Percentiles rank a stretch among this genome's conserved stretches.
phyloP scores from a whole-genome alignment of 1,140 invertebrate genomes.

The Diuraphis noxia region DNA sequence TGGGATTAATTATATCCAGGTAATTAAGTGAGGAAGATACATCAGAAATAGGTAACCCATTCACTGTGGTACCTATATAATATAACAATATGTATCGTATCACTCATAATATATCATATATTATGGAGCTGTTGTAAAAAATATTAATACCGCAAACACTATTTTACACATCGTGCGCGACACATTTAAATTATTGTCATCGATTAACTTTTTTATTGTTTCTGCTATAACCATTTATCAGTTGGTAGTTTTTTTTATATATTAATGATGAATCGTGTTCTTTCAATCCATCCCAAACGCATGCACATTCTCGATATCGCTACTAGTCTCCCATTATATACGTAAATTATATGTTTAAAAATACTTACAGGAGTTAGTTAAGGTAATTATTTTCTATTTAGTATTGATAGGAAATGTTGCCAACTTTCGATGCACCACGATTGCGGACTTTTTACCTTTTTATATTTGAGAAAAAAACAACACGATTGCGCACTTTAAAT shows the following conservation, averaged over 20 bases:
- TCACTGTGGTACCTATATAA: too few relatives aligned
- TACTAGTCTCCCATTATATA: not conserved
- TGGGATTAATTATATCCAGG: slow-evolving; percentile 70
- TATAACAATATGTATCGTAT: too few relatives aligned
- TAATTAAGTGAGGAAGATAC: not conserved
- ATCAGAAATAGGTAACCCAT: not conserved
- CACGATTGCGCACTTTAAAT: too few relatives aligned
- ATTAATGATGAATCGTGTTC: not conserved
- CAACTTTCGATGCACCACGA: too few relatives aligned
- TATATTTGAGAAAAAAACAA: too few relatives aligned
- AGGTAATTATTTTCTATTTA: not conserved
- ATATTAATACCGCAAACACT: too few relatives aligned
- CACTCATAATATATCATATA: too few relatives aligned
- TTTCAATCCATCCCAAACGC: not conserved
- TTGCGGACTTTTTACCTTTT: too few relatives aligned
- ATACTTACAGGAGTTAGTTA: not conserved
- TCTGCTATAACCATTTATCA: not conserved
- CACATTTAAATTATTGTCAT: not conserved
- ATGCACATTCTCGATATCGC: not conserved
- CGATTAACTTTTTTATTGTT: not conserved
- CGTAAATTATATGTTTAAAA: not conserved
- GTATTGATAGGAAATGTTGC: not conserved
- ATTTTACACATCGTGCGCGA: not conserved
- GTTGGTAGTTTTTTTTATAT: too few relatives aligned
- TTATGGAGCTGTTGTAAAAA: too few relatives aligned